Evolutionary conservation across 2,888 invertebrate species (phyloP).

Genomic region (Archips crataeganus): DNA sequence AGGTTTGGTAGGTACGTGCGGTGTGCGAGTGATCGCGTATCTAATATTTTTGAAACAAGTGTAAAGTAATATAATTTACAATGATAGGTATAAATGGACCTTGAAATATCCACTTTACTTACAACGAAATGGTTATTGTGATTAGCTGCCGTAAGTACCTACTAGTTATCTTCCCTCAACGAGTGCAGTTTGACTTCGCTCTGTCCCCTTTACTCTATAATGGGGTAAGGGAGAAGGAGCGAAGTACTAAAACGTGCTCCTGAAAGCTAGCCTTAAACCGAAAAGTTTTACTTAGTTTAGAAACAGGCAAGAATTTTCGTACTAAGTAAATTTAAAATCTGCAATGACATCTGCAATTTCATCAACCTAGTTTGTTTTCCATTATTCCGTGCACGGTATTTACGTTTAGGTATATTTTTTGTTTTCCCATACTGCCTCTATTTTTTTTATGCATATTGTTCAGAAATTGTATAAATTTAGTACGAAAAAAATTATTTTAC

Average conservation of each 20-base stretch:
- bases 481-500: background rate
- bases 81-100: constrained; percentile 5
- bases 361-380: background rate
- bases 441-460: background rate
- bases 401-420: too few species aligned
- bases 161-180: constrained; percentile 1
- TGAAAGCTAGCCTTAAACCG: background rate
- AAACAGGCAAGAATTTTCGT: background rate
- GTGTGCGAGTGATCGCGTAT: too few species aligned
- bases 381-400: background rate
- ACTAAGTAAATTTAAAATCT: background rate
- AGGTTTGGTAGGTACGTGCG: too few species aligned
- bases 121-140: constrained; percentile 36
- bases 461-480: background rate
- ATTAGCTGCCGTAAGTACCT: constrained; percentile 59
- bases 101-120: constrained; percentile 33
- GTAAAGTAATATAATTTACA: background rate
- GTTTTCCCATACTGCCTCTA: too few species aligned
- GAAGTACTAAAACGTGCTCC: background rate
- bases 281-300: background rate
- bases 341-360: background rate
- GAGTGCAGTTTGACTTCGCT: background rate
- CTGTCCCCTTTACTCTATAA: background rate
- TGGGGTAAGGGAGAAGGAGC: background rate
- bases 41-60: too few species aligned